A percentile compares a stretch with the other conserved stretches of the same genome.
Evolutionary conservation across 2,797 vertebrate genomes (phyloP).

Genomic region (Gorsachius magnificus): DNA sequence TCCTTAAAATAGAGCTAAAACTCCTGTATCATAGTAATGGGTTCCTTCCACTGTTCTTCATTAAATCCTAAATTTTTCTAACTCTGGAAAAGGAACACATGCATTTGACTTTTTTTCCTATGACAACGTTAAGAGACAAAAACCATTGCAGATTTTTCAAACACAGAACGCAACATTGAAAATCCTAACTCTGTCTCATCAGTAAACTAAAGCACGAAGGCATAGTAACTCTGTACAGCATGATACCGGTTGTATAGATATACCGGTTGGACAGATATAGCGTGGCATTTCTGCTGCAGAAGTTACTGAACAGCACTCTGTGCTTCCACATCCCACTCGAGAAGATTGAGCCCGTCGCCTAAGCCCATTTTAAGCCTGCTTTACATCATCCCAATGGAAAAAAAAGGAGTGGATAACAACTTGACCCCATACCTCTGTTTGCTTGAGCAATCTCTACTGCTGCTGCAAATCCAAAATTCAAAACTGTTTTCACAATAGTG

Average conservation of each 20-base stretch:
- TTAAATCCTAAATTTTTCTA: not conserved
- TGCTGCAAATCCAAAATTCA: not conserved
- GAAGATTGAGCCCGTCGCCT: not conserved
- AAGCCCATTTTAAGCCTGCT: not conserved
- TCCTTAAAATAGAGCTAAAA: not conserved
- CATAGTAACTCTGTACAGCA: not conserved
- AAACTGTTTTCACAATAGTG: not conserved
- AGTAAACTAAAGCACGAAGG: not conserved
- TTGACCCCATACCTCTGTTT: not conserved
- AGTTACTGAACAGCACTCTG: not conserved
- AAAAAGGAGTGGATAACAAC: not conserved
- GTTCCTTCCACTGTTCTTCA: not conserved
- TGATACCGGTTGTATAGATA: not conserved
- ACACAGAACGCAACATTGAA: accelerated
- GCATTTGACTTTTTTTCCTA: not conserved
- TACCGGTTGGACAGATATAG: not conserved
- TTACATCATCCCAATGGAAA: not conserved
- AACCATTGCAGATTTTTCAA: not conserved
- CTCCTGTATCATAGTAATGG: not conserved
- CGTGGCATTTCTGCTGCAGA: accelerated
- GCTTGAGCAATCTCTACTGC: not conserved
- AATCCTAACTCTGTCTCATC: not conserved
- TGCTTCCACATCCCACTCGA: not conserved
- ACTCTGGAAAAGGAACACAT: not conserved
- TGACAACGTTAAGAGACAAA: not conserved